phyloP scores from a whole-genome alignment of 2,888 invertebrate species.

The Drosophila colorata region DNA sequence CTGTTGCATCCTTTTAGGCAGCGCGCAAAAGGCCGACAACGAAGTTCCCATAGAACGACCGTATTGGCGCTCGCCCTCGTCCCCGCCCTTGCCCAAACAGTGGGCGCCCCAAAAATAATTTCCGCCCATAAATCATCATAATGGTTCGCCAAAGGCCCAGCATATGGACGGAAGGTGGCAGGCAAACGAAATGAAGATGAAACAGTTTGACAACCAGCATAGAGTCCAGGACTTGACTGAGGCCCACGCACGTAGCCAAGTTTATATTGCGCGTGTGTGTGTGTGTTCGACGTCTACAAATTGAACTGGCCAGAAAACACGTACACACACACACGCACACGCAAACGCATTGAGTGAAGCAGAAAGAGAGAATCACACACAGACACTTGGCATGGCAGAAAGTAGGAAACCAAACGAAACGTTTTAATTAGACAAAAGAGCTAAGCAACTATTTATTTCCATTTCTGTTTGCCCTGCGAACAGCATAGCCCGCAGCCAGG shows the following conservation, averaged over 20 bases:
- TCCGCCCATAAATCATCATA: slow-evolving; percentile 78
- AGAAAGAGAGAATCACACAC: neutral
- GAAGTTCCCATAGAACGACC: slow-evolving; percentile 9
- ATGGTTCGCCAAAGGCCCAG: slow-evolving; percentile 55
- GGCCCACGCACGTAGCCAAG: slow-evolving; percentile 19
- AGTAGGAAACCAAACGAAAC: slow-evolving; percentile 52
- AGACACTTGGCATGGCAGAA: slow-evolving; percentile 5
- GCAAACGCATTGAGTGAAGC: neutral
- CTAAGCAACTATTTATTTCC: slow-evolving; percentile 78
- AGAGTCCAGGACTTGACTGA: slow-evolving; percentile 17
- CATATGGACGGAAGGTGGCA: slow-evolving; percentile 33
- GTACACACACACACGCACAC: neutral
- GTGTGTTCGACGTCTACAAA: slow-evolving; percentile 63
- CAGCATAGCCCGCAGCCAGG: slow-evolving; percentile 23
- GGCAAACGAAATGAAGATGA: slow-evolving; percentile 70
- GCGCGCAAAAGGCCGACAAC: slow-evolving; percentile 16
- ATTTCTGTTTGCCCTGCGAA: slow-evolving; percentile 53
- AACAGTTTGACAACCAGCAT: slow-evolving; percentile 66
- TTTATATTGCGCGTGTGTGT: slow-evolving; percentile 12
- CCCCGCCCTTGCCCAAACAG: slow-evolving; percentile 1
- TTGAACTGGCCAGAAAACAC: slow-evolving; percentile 44
- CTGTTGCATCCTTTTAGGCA: slow-evolving; percentile 69
- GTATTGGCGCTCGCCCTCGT: neutral
- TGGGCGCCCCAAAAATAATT: slow-evolving; percentile 65
- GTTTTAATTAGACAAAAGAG: slow-evolving; percentile 78